Evolutionary conservation across 2,888 invertebrate genomes (phyloP).

Genomic region (Acanthosepion pharaonis): DNA sequence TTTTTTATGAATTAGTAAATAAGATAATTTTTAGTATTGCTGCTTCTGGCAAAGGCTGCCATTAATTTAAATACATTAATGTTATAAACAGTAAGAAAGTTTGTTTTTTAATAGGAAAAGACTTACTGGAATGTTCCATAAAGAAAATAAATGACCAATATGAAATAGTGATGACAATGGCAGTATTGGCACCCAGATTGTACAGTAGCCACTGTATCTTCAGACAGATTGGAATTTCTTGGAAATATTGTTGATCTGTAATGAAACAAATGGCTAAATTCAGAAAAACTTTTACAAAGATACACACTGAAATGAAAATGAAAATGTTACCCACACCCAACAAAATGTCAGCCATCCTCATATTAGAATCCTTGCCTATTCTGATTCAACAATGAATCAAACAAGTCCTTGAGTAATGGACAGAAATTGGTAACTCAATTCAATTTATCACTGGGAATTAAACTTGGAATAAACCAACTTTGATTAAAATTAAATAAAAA

Average conservation of each 20-base stretch:
- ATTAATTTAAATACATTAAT: not conserved
- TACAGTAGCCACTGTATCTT: slow-evolving; percentile 67
- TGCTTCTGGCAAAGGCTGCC: not conserved
- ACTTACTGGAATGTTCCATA: slow-evolving; percentile 62
- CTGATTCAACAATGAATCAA: no score
- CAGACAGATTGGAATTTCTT: slow-evolving; percentile 62
- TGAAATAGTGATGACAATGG: slow-evolving; percentile 67
- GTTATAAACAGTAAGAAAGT: not conserved
- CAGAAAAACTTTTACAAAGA: not conserved
- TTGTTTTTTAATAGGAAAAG: not conserved
- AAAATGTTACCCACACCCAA: not conserved
- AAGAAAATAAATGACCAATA: slow-evolving; percentile 69
- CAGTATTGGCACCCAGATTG: slow-evolving; percentile 67
- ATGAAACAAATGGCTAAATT: not conserved
- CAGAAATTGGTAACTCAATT: no score
- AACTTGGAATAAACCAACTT: no score
- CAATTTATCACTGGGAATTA: no score
- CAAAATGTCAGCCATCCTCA: no score
- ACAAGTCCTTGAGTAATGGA: no score
- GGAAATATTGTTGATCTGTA: slow-evolving; percentile 65
- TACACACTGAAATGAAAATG: not conserved
- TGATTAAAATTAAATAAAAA: no score
- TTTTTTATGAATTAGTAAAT: no score
- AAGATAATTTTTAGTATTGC: no score
- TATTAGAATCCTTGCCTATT: no score